These are phyloP conservation scores for Tauraco hartlaubi DNA, from an alignment of 2,797 vertebrate species.

Conservation along the genomic window DNA sequence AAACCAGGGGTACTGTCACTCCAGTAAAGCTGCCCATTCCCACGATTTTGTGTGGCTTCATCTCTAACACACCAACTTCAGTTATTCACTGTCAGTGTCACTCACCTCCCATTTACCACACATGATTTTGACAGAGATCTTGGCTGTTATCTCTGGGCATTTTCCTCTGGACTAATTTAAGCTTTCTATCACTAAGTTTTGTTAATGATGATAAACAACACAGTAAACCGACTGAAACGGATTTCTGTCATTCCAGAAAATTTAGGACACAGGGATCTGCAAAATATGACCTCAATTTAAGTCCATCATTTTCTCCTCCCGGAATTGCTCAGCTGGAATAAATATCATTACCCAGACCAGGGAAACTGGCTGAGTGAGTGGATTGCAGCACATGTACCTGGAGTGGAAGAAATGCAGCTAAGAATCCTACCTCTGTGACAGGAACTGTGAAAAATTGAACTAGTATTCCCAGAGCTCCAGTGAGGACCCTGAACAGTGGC, in stretches of 20 bases:
- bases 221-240: neutral
- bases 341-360: neutral
- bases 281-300: conserved; percentile 37
- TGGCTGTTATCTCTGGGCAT: neutral
- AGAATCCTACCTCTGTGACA: neutral
- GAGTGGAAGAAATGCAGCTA: neutral
- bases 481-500: neutral
- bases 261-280: neutral
- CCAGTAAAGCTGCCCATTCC: neutral
- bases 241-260: neutral
- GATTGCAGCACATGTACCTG: neutral
- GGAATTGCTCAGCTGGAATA: conserved; percentile 39
- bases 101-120: neutral
- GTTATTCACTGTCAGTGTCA: neutral
- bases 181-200: neutral
- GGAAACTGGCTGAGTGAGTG: neutral
- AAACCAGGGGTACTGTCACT: no score
- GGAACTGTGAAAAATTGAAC: neutral
- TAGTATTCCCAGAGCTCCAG: neutral
- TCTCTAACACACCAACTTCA: neutral
- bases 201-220: conserved; percentile 1
- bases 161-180: neutral
- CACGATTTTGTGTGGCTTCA: neutral
- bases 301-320: conserved; percentile 32
- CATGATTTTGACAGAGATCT: neutral